Evolutionary conservation across 2,888 invertebrate species (phyloP), one percentile per base, ranked within the genome.

Genomic region (Cataglyphis albicans): DNA sequence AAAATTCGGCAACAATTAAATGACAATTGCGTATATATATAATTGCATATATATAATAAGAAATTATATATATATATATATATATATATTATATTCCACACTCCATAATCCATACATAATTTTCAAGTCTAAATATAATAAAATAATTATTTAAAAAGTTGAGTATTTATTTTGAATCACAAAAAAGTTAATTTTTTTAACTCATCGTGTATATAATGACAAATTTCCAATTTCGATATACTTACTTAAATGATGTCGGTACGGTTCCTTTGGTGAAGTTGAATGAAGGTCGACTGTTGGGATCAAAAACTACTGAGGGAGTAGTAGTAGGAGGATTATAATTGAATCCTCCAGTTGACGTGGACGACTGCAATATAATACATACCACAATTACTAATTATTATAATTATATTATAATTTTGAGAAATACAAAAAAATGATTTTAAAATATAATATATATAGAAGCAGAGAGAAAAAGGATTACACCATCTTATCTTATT

Each of bases 221-320:
- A 9, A 38, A 18, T 61, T 29, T 32, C n/a, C 18, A 41, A 0
- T n/a, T n/a, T 32, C 25, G 65, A 57, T 32, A 68, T 87, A 95
- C 95, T 95, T 93, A 96, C 96, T 94, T 95, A 91, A 95, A 95
- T 75, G 92, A 85, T 1, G 95, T 90, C 73, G 95, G 93, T 83
- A 94, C 93, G 68, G 89, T 91, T 65, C 95, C 95, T 68, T 94
- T 95, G 6, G 95, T 95, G 84, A 96, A 96, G 84, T 95, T 95
- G 89, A 95, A 96, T 7, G 94, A 92, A 55, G 95, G 95, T 87
- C 93, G 94, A 48, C 94, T 92, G 83, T 94, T 95, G 5, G 95
- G 95, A 90, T 95, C 95, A 84, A 95, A 95, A 68, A 94, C 86
- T 29, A 91, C 83, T 4, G 88, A 72, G 4, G 92, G 84, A 44